Base-by-base conservation (phyloP, 2,797 vertebrate genomes). In the Pseudochromis fuscus region DNA sequence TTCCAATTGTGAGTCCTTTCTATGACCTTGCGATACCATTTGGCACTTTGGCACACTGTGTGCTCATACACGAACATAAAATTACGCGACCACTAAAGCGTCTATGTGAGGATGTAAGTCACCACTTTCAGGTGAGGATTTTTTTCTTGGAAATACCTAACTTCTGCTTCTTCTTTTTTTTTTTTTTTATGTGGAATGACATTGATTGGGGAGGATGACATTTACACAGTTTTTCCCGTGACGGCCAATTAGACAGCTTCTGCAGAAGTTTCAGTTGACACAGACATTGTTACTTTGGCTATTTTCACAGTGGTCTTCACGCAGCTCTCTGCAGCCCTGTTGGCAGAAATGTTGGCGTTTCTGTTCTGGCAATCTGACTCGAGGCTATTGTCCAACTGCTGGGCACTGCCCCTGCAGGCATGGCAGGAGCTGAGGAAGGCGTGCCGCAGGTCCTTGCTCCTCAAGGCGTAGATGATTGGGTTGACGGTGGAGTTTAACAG, bases 241-340 rank as follows among this genome's bases (percentile, higher is more conserved):
- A 37, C 5, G 38, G 67, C 72, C 73, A 74, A 66, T 93, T 90
- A 95, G 71, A 99, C 95, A 0, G 98, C 97, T 91, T 99, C 97
- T 2, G 97, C 97, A 72, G 98, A 98, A 1, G 97, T 98, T 92
- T 99, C 98, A n/a, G 97, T 98, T 21, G 98, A 99, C 79, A 99
- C 98, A 75, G 98, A 99, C 95, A 99, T 99, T 74, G 98, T 99
- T 87, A 98, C 97, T 98, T 98, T 99, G 96, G 97, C 98, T 86
- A 99, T 99, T 96, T 99, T 99, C 94, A 99, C 97, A 87, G 98
- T 99, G 95, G 96, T 99, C 94, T 99, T 99, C 91, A 99, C 98
- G 67, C 97, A 98, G 92, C 96, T 98, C 86, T 99, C 97, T 0
- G 98, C 96, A 15, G 97, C 98, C 91, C 96, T 95, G 85, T 98